Conservation (phyloP, 2,888 invertebrate species). For the Melanchra persicariae region DNA sequence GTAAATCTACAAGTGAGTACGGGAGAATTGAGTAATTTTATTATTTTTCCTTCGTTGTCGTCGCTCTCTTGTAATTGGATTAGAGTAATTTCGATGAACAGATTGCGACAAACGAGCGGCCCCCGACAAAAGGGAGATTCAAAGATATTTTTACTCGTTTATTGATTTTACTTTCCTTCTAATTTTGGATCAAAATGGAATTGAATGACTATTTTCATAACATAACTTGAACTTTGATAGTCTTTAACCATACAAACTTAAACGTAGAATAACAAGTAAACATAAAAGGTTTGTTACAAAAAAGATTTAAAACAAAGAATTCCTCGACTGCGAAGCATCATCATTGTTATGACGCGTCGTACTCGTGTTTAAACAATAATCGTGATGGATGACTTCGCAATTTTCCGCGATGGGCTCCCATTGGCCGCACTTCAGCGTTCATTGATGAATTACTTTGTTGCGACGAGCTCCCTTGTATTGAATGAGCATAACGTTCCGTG, state of each 20-base stretch:
- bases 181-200: background rate
- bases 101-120: conserved; percentile 75
- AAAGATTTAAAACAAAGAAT: conserved; percentile 5
- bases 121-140: conserved; percentile 66
- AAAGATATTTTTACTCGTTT: conserved; percentile 45
- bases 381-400: conserved; percentile 24
- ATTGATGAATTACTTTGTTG: conserved; percentile 46
- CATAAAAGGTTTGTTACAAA: background rate
- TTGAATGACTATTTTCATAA: background rate
- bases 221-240: background rate
- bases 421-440: conserved; percentile 17
- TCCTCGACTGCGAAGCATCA: background rate
- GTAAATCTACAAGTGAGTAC: conserved; percentile 59
- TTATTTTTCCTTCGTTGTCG: conserved; percentile 67
- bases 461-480: conserved; percentile 12
- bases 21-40: conserved; percentile 67
- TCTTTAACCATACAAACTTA: background rate
- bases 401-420: conserved; percentile 1
- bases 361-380: conserved; percentile 16
- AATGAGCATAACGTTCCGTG: conserved; percentile 19
- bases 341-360: conserved; percentile 17
- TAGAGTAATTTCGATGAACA: conserved; percentile 77
- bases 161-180: conserved; percentile 26
- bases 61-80: conserved; percentile 73
- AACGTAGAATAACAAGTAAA: background rate